phyloP scores from a whole-genome alignment of 2,113 vertebrate species.

The Canis aureus region DNA sequence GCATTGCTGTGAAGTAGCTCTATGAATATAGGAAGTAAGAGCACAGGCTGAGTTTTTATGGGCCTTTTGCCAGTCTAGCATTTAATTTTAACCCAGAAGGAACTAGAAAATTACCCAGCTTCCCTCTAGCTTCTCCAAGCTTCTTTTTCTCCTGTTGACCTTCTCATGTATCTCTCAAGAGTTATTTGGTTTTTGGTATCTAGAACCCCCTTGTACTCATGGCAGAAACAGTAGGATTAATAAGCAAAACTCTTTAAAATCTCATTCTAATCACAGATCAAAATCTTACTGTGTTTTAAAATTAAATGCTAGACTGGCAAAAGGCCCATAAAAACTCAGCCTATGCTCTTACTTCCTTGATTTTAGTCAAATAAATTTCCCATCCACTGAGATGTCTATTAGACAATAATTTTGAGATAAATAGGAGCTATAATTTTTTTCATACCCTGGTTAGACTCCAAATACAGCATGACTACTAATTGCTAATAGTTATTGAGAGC shows the following conservation, averaged over 20 bases:
- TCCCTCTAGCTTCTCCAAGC: constrained; percentile 10
- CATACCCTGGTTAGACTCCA: not conserved
- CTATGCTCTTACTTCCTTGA: constrained; percentile 7
- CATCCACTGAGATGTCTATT: not conserved
- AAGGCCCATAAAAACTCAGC: constrained; percentile 5
- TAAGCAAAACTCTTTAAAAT: not conserved
- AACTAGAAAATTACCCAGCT: constrained; percentile 21
- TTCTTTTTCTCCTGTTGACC: not conserved
- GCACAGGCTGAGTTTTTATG: not conserved
- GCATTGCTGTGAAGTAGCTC: not conserved
- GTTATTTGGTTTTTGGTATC: not conserved
- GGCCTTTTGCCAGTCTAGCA: not conserved
- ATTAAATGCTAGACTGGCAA: constrained; percentile 10
- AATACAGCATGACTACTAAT: not conserved
- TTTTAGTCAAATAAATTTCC: constrained; percentile 43
- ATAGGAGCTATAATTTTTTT: not conserved
- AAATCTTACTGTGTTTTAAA: constrained; percentile 27
- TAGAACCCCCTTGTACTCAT: not conserved
- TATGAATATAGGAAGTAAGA: constrained; percentile 20
- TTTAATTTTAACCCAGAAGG: constrained; percentile 29
- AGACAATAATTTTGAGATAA: constrained; percentile 56
- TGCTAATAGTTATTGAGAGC: not conserved
- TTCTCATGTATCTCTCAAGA: not conserved
- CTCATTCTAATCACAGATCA: constrained; percentile 17
- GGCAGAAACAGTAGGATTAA: not conserved